Evolutionary conservation across 1,140 invertebrate species (phyloP).

Genomic region (Neodiprion lecontei): DNA sequence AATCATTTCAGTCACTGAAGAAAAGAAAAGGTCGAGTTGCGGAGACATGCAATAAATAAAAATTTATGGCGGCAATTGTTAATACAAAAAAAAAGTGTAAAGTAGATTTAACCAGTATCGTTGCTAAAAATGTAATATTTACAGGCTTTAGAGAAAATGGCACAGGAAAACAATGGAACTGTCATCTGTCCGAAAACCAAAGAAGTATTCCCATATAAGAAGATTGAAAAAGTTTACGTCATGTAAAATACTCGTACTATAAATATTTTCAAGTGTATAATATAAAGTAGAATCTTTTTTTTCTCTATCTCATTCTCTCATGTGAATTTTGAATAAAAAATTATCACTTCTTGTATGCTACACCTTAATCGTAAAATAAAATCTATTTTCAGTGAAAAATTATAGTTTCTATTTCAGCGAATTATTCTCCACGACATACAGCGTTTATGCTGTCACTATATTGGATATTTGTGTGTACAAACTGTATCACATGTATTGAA

Average conservation of each 20-base stretch:
- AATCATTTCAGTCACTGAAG: too few species aligned
- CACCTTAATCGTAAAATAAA: constrained; percentile 33
- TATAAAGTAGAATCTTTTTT: constrained; percentile 21
- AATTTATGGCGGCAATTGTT: not conserved
- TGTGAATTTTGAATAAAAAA: constrained; percentile 12
- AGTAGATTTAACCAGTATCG: not conserved
- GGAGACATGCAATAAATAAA: too few species aligned
- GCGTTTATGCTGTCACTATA: too few species aligned
- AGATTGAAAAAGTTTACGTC: constrained; percentile 94
- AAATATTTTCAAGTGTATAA: not conserved
- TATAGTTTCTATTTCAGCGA: not conserved
- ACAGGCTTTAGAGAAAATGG: constrained; percentile 86
- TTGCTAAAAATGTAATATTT: constrained; percentile 37
- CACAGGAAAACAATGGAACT: constrained; percentile 84
- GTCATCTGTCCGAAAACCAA: constrained; percentile 93
- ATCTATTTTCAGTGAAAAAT: constrained; percentile 39
- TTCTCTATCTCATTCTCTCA: constrained; percentile 12
- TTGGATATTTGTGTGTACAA: too few species aligned
- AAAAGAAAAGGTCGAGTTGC: too few species aligned
- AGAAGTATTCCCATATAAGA: constrained; percentile 85
- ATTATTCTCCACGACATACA: not conserved
- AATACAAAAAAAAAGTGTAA: constrained; percentile 3
- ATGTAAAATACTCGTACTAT: constrained; percentile 71
- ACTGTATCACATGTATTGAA: too few species aligned
- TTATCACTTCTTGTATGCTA: constrained; percentile 20